phyloP scores from a whole-genome alignment of 2,113 vertebrate species.

The Gyps fulvus region DNA sequence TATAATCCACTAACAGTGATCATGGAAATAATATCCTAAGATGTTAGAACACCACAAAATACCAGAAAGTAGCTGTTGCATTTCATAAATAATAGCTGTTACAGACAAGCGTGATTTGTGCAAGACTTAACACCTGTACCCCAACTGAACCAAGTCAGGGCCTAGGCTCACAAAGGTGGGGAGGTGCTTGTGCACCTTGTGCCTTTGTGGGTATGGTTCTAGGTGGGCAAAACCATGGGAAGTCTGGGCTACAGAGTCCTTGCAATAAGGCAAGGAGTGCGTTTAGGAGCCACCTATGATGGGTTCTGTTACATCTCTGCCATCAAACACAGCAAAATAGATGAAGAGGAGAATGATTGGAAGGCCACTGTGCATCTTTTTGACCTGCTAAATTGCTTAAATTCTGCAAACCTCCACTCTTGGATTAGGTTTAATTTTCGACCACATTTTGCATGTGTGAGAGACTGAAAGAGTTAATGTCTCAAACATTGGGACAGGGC shows the following conservation, averaged over 20 bases:
- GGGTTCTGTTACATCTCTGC: background rate
- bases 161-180: background rate
- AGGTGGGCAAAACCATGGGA: background rate
- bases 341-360: background rate
- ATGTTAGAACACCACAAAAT: background rate
- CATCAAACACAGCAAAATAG: background rate
- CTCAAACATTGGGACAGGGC: too few species aligned
- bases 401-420: constrained; percentile 63
- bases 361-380: background rate
- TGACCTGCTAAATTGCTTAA: constrained; percentile 80
- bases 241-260: too few species aligned
- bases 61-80: background rate
- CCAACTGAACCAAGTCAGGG: too few species aligned
- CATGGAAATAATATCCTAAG: background rate
- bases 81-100: background rate
- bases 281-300: background rate
- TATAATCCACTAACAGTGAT: background rate
- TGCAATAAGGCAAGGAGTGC: background rate
- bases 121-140: background rate
- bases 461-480: too few species aligned
- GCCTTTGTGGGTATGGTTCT: background rate
- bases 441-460: background rate
- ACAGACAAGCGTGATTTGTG: background rate
- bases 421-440: background rate
- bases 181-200: background rate